These are phyloP conservation scores for Nymphicus hollandicus DNA, from an alignment of 2,113 vertebrate species.

Conservation along the genomic window DNA sequence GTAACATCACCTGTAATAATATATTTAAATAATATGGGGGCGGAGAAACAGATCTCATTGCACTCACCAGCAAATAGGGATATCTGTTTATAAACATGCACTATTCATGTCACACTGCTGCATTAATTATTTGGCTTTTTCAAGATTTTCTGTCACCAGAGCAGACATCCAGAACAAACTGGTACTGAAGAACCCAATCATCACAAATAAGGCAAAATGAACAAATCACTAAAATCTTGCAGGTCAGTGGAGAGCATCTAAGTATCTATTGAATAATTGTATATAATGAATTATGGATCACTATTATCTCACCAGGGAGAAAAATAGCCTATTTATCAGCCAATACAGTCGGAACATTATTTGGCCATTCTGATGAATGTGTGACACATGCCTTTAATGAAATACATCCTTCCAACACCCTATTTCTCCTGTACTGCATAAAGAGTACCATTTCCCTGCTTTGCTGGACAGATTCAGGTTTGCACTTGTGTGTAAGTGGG, in stretches of 20 bases:
- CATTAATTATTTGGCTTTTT: background rate
- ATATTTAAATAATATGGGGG: background rate
- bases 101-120: background rate
- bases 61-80: background rate
- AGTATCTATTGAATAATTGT: background rate
- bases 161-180: background rate
- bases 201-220: background rate
- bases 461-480: background rate
- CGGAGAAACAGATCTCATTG: background rate
- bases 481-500: background rate
- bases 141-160: background rate
- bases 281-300: background rate
- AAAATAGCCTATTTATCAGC: background rate
- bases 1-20: background rate
- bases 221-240: background rate
- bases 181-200: background rate
- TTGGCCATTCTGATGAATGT: background rate
- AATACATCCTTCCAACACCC: background rate
- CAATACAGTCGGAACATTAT: background rate
- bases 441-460: background rate
- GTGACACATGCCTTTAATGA: background rate
- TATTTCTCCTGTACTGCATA: background rate
- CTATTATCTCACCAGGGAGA: background rate
- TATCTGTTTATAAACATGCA: background rate
- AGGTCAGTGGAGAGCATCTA: accelerated